These are phyloP conservation scores for Sebastes diploproa DNA, from an alignment of 2,797 vertebrate genomes.

Conservation along the genomic window DNA sequence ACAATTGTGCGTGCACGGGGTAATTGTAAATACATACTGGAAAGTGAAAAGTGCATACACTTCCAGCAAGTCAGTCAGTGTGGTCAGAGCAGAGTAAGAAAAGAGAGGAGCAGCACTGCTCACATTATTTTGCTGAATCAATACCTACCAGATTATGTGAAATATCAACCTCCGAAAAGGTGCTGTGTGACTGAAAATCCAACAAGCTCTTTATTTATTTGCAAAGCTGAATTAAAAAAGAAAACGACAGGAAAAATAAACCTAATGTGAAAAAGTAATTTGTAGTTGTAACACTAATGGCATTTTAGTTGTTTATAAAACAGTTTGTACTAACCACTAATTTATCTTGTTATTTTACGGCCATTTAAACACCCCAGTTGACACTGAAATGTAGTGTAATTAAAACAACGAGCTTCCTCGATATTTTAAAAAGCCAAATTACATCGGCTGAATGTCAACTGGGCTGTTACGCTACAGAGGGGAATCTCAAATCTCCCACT, in stretches of 20 bases:
- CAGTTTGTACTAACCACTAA: neutral
- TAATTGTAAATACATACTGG: constrained; percentile 48
- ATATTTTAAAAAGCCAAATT: constrained; percentile 44
- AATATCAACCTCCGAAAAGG: constrained; percentile 47
- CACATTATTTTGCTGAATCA: constrained; percentile 62
- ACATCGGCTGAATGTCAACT: constrained; percentile 46
- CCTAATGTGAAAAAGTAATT: neutral
- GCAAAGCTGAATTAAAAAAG: neutral
- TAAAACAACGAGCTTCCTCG: constrained; percentile 28
- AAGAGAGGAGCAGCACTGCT: constrained; percentile 25
- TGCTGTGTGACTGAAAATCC: constrained; percentile 26
- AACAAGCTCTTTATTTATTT: constrained; percentile 1
- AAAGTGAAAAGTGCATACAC: constrained; percentile 45
- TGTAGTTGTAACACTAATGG: neutral
- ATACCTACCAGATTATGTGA: constrained; percentile 63
- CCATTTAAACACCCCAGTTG: constrained; percentile 32
- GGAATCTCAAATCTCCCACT: constrained; percentile 2
- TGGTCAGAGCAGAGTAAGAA: constrained; percentile 37
- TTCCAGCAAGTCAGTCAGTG: constrained; percentile 62
- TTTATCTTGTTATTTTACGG: constrained; percentile 19
- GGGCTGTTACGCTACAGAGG: constrained; percentile 6
- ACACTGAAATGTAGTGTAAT: constrained; percentile 33
- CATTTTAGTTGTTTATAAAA: constrained; percentile 17
- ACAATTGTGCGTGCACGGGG: neutral
- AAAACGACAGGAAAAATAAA: neutral